These are phyloP conservation scores for Tapera naevia DNA, from an alignment of 2,797 vertebrate genomes.

Conservation along the genomic window DNA sequence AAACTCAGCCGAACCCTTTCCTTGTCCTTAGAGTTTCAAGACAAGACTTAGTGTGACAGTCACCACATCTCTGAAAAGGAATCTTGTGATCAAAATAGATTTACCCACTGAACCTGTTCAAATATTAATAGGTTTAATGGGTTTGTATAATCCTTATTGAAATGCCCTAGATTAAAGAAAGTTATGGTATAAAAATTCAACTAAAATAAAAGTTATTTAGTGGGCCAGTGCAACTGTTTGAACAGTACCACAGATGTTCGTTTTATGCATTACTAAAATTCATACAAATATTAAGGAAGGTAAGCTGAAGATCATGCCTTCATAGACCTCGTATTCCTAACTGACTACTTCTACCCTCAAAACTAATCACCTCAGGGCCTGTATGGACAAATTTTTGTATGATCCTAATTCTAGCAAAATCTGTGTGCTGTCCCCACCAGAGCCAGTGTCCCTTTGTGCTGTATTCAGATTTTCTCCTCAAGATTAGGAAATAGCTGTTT, in stretches of 20 bases:
- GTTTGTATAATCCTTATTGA: not conserved
- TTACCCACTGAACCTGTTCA: not conserved
- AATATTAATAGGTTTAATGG: not conserved
- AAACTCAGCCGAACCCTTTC: not conserved
- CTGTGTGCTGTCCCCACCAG: not conserved
- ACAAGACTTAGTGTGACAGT: not conserved
- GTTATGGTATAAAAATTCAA: not conserved
- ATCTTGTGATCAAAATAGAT: not conserved
- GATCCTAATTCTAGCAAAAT: not conserved
- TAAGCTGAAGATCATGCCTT: not conserved
- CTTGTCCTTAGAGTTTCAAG: not conserved
- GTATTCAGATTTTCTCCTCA: not conserved
- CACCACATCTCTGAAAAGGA: not conserved
- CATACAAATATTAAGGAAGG: not conserved
- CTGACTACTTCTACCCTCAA: not conserved
- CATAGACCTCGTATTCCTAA: not conserved
- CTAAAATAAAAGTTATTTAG: not conserved
- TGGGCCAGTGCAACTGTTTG: not conserved
- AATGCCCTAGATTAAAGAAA: not conserved
- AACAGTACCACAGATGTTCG: not conserved
- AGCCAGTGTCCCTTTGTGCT: not conserved
- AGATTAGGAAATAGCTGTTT: not conserved
- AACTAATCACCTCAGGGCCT: not conserved
- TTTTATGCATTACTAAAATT: not conserved
- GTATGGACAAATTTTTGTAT: not conserved